Evolutionary conservation across 1,140 invertebrate species (phyloP).

Genomic region (Coelopa frigida): DNA sequence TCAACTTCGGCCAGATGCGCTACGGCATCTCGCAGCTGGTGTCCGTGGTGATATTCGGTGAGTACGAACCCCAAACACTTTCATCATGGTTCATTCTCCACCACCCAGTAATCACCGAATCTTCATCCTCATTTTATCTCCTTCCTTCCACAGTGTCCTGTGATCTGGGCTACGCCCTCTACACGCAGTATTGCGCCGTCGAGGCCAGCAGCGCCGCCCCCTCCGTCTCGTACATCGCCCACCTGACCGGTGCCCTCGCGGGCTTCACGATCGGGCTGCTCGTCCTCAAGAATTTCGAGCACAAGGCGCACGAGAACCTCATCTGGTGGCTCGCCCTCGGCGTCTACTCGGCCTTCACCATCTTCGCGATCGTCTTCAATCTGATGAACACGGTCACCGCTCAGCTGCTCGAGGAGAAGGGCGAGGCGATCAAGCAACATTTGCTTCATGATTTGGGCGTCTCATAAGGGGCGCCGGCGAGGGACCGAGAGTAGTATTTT

Average conservation of each 20-base stretch:
- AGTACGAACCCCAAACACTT: conserved; percentile 38
- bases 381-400: conserved; percentile 60
- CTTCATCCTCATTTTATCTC: neutral
- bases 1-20: conserved; percentile 95
- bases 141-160: conserved; percentile 65
- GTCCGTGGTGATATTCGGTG: conserved; percentile 85
- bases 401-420: conserved; percentile 36
- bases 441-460: conserved; percentile 40
- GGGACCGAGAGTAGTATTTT: too few species aligned
- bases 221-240: conserved; percentile 91
- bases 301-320: conserved; percentile 81
- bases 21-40: conserved; percentile 82
- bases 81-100: neutral
- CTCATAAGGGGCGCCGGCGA: too few species aligned
- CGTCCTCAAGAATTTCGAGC: conserved; percentile 91
- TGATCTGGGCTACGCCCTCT: conserved; percentile 88
- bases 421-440: conserved; percentile 36
- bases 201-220: conserved; percentile 50
- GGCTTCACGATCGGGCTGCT: conserved; percentile 82
- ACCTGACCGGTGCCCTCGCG: conserved; percentile 82
- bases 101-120: conserved; percentile 1
- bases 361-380: conserved; percentile 90
- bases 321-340: conserved; percentile 91
- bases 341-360: conserved; percentile 82
- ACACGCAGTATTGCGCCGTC: conserved; percentile 72